Evolutionary conservation across 2,113 vertebrate genomes (phyloP).

Genomic region (Daubentonia madagascariensis): DNA sequence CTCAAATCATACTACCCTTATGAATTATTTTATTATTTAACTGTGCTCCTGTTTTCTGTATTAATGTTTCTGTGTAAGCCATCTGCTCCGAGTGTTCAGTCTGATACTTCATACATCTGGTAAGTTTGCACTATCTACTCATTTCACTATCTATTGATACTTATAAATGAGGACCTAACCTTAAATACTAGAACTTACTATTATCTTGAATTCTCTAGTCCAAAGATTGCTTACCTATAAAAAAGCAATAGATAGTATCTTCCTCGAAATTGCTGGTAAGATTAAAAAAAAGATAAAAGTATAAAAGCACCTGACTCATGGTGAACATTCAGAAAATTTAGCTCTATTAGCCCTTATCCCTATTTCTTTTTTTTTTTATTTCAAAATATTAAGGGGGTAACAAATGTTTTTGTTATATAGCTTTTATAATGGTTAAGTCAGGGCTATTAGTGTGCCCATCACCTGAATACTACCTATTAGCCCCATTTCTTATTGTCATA

Average conservation of each 20-base stretch:
- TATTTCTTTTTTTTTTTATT: background rate
- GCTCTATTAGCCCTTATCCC: background rate
- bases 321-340: constrained; percentile 26
- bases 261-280: background rate
- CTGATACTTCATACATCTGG: background rate
- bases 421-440: too few species aligned
- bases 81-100: background rate
- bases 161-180: background rate
- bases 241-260: background rate
- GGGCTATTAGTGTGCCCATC: too few species aligned
- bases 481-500: background rate
- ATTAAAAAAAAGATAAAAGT: background rate
- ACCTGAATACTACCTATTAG: too few species aligned
- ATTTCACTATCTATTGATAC: background rate
- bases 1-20: background rate
- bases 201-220: background rate
- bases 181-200: background rate
- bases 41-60: background rate
- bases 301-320: background rate
- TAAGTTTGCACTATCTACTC: background rate
- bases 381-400: too few species aligned
- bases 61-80: background rate
- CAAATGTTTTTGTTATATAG: too few species aligned
- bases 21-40: background rate
- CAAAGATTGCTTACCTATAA: background rate